phyloP scores from a whole-genome alignment of 2,797 vertebrate genomes.

The Paramormyrops hopkinsi region DNA sequence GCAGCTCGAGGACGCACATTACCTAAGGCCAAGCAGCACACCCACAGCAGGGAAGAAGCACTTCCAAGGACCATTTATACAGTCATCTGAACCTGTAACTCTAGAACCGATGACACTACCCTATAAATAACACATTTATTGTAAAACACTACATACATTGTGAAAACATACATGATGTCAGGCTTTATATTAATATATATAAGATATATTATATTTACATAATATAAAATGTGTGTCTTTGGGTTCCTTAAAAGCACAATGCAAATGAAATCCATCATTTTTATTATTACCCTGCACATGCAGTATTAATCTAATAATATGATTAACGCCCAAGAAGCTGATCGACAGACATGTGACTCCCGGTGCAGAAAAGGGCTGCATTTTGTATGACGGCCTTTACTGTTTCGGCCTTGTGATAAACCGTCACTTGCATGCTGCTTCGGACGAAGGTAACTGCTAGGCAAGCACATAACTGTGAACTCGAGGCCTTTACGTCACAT shows the following conservation, averaged over 20 bases:
- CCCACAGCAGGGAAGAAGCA: not conserved
- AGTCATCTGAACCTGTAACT: not conserved
- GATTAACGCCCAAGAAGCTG: not conserved
- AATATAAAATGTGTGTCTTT: not conserved
- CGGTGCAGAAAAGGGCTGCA: not conserved
- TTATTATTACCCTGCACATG: not conserved
- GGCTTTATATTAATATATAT: not conserved
- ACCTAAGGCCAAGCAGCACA: not conserved
- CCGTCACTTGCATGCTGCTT: not conserved
- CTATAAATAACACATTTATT: not conserved
- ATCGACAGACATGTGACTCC: not conserved
- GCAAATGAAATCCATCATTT: not conserved
- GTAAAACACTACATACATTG: not conserved
- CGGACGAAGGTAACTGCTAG: not conserved
- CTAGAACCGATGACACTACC: not conserved
- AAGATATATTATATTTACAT: no score
- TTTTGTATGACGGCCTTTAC: not conserved
- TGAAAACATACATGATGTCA: not conserved
- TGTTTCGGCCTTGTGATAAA: not conserved
- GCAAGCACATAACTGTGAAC: not conserved
- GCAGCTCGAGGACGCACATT: not conserved
- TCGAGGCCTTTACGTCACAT: not conserved
- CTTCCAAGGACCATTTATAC: not conserved
- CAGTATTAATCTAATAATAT: not conserved
- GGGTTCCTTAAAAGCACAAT: not conserved